A percentile compares a stretch with the other conserved stretches of the same genome.
Conservation (phyloP, 2,888 invertebrate genomes). For the Nebria brevicollis region DNA sequence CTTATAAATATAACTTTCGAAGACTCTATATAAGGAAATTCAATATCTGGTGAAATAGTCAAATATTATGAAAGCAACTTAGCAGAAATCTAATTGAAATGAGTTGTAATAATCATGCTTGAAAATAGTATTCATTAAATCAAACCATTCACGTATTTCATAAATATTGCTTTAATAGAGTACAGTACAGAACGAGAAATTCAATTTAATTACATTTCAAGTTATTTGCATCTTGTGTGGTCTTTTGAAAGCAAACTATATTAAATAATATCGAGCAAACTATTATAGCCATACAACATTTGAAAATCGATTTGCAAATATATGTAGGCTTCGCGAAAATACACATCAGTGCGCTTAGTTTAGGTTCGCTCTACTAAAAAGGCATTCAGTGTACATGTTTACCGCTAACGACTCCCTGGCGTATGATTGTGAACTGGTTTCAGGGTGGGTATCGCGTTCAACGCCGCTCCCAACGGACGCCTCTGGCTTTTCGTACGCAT, state of each 20-base stretch:
- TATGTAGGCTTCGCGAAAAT: not conserved
- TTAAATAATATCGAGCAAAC: not conserved
- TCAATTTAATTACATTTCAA: not conserved
- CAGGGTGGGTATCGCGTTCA: not conserved
- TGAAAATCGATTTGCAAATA: not conserved
- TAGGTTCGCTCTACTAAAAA: constrained; percentile 18
- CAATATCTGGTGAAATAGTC: no score
- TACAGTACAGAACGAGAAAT: not conserved
- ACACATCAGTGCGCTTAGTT: not conserved
- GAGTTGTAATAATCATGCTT: not conserved
- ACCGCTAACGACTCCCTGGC: constrained; percentile 32
- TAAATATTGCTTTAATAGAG: not conserved
- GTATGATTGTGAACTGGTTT: constrained; percentile 15
- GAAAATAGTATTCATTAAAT: not conserved
- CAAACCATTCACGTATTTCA: not conserved
- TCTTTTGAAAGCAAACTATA: not conserved
- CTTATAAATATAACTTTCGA: no score
- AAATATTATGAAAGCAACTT: no score
- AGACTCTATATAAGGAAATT: no score
- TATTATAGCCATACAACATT: not conserved
- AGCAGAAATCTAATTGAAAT: no score
- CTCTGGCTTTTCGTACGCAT: constrained; percentile 1
- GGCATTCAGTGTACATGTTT: constrained; percentile 24
- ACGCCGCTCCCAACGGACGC: constrained; percentile 16
- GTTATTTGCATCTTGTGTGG: not conserved